These are phyloP conservation scores for Centropristis striata DNA, from an alignment of 2,113 vertebrate species.

Conservation along the genomic window DNA sequence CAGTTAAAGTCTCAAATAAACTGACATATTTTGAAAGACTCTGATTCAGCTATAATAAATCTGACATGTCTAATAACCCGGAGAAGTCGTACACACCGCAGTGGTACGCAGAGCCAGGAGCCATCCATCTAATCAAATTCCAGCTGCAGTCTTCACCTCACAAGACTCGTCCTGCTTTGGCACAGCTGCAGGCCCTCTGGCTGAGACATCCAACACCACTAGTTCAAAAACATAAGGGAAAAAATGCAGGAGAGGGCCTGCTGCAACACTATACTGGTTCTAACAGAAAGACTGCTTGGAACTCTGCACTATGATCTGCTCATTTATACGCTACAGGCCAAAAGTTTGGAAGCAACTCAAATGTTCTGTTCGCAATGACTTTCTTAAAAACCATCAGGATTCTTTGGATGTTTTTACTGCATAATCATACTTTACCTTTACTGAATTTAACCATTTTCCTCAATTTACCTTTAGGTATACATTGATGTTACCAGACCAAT, in stretches of 20 bases:
- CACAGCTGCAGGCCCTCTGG: constrained; percentile 39
- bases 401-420: no score
- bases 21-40: background rate
- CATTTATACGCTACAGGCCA: no score
- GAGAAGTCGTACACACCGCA: background rate
- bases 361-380: no score
- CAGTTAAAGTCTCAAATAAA: background rate
- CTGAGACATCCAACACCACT: constrained; percentile 7
- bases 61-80: background rate
- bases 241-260: background rate
- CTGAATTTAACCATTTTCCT: no score
- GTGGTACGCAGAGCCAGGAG: background rate
- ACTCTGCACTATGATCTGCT: no score
- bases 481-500: no score
- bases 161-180: constrained; percentile 21
- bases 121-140: constrained; percentile 29
- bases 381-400: no score
- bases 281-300: background rate
- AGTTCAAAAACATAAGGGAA: background rate
- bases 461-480: no score
- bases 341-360: no score
- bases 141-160: constrained; percentile 2
- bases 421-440: no score
- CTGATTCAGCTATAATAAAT: background rate
- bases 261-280: background rate